Percentiles rank a stretch among this genome's conserved stretches.
Evolutionary conservation across 2,113 vertebrate genomes (phyloP).

Genomic region (Oriolus oriolus): DNA sequence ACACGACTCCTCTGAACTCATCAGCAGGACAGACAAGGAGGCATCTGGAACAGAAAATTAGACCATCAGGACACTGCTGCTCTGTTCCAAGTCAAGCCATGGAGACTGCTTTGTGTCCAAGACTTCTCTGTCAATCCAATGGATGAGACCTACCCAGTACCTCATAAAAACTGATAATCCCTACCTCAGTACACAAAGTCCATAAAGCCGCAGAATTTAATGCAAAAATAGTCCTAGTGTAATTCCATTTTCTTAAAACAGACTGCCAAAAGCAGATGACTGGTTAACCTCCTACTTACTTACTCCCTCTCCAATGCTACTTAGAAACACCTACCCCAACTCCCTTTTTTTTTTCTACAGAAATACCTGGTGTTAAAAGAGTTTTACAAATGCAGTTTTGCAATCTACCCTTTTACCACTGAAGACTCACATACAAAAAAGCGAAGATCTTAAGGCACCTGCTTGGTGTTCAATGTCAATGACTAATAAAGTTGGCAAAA

Average conservation of each 20-base stretch:
- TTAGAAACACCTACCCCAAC: not conserved
- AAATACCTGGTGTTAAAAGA: not conserved
- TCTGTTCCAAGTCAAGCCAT: not conserved
- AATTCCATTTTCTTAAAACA: not conserved
- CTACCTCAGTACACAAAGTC: not conserved
- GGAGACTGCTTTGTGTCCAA: not conserved
- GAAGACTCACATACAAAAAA: not conserved
- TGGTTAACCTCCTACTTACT: not conserved
- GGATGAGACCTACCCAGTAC: not conserved
- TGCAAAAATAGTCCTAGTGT: not conserved
- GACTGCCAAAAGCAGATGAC: not conserved
- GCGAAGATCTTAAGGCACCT: not conserved
- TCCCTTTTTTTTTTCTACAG: not conserved
- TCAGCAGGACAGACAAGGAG: not conserved
- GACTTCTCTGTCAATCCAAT: not conserved
- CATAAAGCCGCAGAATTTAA: not conserved
- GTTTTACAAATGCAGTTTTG: not conserved
- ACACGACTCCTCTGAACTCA: not conserved
- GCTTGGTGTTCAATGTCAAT: not conserved
- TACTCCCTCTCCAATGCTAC: not conserved
- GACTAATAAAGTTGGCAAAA: not conserved
- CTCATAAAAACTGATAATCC: not conserved
- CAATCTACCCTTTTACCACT: not conserved
- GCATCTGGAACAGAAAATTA: slow-evolving; percentile 4
- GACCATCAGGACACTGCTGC: not conserved